phyloP scores from a whole-genome alignment of 1,140 invertebrate genomes.

The Brachionus koreanus region DNA sequence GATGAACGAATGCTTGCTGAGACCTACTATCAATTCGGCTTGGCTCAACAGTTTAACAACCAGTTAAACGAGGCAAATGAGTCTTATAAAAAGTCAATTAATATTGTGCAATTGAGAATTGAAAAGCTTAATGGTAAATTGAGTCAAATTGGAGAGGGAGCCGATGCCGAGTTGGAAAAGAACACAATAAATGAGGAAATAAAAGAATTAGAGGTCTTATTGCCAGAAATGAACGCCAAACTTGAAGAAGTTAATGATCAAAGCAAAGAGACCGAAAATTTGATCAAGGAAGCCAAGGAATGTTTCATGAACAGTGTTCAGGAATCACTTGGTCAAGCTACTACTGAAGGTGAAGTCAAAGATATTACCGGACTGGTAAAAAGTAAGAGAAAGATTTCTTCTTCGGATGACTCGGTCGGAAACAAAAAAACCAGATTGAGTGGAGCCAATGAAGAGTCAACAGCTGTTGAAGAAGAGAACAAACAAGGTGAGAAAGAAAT shows the following conservation, averaged over 20 bases:
- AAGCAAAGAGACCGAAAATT: conserved; percentile 11
- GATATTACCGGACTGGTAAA: conserved; percentile 38
- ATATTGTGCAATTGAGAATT: conserved; percentile 41
- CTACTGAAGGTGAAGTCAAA: conserved; percentile 26
- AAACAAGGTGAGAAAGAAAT: background rate
- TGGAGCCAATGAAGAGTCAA: background rate
- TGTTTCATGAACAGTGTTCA: conserved; percentile 23
- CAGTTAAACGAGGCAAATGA: conserved; percentile 36
- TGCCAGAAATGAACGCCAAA: conserved; percentile 43
- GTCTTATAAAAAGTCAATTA: conserved; percentile 34
- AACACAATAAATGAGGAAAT: conserved; percentile 41
- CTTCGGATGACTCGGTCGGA: conserved; percentile 14
- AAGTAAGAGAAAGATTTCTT: conserved; percentile 25
- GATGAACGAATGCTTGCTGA: conserved; percentile 39
- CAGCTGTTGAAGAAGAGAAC: background rate
- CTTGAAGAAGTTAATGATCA: conserved; percentile 36
- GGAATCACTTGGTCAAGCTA: background rate
- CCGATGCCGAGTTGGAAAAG: conserved; percentile 23
- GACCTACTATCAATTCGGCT: conserved; percentile 20
- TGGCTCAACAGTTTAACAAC: conserved; percentile 32
- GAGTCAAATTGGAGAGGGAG: background rate
- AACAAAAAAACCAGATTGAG: conserved; percentile 34
- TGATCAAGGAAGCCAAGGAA: conserved; percentile 44
- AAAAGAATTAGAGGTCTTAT: conserved; percentile 12
- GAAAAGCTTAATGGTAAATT: conserved; percentile 40